phyloP scores from a whole-genome alignment of 2,113 vertebrate species.

The Phyllopteryx taeniolatus region DNA sequence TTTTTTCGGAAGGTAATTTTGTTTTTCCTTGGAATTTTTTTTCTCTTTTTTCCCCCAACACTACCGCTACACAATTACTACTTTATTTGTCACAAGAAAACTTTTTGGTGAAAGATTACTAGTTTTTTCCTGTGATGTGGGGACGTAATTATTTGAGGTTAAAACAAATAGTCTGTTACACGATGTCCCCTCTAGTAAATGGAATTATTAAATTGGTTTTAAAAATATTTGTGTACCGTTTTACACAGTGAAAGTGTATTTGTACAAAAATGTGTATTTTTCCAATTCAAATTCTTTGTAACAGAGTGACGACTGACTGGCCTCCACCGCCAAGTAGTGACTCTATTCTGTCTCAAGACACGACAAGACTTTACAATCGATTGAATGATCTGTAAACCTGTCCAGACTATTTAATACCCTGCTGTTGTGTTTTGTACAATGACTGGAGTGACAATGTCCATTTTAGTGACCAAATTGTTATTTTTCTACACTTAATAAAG shows the following conservation, averaged over 20 bases:
- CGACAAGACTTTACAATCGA: not conserved
- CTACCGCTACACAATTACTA: too few relatives aligned
- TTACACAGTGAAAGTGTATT: too few relatives aligned
- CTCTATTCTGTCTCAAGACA: not conserved
- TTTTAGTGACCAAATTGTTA: slow-evolving; percentile 1
- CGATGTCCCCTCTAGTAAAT: not conserved
- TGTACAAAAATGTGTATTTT: too few relatives aligned
- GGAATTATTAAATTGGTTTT: not conserved
- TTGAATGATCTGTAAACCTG: not conserved
- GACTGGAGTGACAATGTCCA: not conserved
- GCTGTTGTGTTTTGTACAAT: not conserved
- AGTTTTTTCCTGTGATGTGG: too few relatives aligned
- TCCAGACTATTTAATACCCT: not conserved
- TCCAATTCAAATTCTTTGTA: not conserved
- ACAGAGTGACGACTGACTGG: not conserved
- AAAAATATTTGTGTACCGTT: not conserved
- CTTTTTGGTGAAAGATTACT: too few relatives aligned
- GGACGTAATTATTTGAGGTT: too few relatives aligned
- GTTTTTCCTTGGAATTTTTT: too few relatives aligned
- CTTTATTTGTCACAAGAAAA: too few relatives aligned
- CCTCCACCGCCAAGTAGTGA: not conserved
- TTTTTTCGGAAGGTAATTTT: too few relatives aligned
- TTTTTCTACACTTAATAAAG: slow-evolving; percentile 1
- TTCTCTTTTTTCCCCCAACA: too few relatives aligned
- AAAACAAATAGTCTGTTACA: not conserved